Evolutionary conservation across 2,888 invertebrate species (phyloP), one percentile per base, ranked within the genome.

Genomic region (Acholoe squamosa): DNA sequence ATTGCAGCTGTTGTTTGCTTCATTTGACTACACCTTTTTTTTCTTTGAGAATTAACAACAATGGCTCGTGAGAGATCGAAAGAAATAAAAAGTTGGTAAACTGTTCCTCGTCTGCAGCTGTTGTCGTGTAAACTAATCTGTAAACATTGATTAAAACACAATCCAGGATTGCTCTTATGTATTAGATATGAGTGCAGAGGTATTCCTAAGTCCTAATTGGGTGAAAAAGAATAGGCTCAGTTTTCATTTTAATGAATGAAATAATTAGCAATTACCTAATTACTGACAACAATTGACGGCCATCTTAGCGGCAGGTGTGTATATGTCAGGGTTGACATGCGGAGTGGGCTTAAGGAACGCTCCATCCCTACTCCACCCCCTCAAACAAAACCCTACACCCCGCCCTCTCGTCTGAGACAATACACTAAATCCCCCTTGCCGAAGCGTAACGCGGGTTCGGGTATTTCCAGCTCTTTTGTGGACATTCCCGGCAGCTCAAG

Each of bases 321-420:
- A 71, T 76, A 34, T 76, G 67, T 34, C 51, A 34, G 90, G 25
- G 34, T 84, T 77, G 31, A 84, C 51, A 28, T 19, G 56, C 0
- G 25, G 19, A 22, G 31, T 0, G 54, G 54, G 54, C 54, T 84
- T 25, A 84, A 52, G 51, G 51, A 0, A 16, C 54, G 19, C 84
- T 52, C 84, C 16, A 84, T 22, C 43, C 84, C 25, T 43, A 25
- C 84, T n/a, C n/a, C n/a, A n/a, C n/a, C n/a, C n/a, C n/a, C n/a
- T n/a, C n/a, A n/a, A n/a, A n/a, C n/a, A n/a, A n/a, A n/a, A n/a
- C n/a, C n/a, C n/a, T n/a, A n/a, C n/a, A n/a, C n/a, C n/a, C n/a
- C n/a, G n/a, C n/a, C n/a, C n/a, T n/a, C n/a, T n/a, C n/a, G n/a
- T n/a, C n/a, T n/a, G n/a, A n/a, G n/a, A n/a, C n/a, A n/a, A n/a